Percentiles rank a stretch among this genome's conserved stretches.
Evolutionary conservation across 2,113 vertebrate genomes (phyloP).

Genomic region (Rana temporaria): DNA sequence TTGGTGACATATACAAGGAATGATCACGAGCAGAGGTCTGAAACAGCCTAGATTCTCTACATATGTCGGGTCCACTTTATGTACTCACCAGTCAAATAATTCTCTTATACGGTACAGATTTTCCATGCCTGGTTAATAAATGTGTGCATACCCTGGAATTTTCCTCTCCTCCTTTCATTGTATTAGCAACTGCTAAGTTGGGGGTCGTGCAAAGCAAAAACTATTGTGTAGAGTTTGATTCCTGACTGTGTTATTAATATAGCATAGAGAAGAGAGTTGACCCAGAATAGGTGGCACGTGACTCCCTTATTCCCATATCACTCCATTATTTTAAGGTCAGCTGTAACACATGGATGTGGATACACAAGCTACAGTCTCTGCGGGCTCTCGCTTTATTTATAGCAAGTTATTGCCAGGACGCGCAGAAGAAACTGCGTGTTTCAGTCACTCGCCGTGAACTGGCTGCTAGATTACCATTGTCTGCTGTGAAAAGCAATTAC

Average conservation of each 20-base stretch:
- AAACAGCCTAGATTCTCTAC: too few species aligned
- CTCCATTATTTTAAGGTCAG: slow-evolving; percentile 21
- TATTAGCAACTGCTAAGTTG: too few species aligned
- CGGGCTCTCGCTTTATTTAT: slow-evolving; percentile 13
- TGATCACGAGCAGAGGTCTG: too few species aligned
- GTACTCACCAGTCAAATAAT: too few species aligned
- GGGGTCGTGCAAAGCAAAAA: too few species aligned
- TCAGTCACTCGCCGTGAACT: not conserved
- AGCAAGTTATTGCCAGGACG: not conserved
- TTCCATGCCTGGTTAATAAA: too few species aligned
- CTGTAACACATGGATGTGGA: not conserved
- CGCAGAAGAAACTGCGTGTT: slow-evolving; percentile 6
- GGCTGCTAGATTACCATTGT: slow-evolving; percentile 30
- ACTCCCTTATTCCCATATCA: slow-evolving; percentile 16
- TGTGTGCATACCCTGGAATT: too few species aligned
- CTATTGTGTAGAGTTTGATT: not conserved
- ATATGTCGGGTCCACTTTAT: too few species aligned
- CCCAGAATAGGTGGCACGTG: slow-evolving; percentile 7
- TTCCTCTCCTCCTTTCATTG: too few species aligned
- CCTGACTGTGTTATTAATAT: not conserved
- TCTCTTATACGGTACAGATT: too few species aligned
- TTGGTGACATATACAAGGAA: too few species aligned
- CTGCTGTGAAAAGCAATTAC: slow-evolving; percentile 40
- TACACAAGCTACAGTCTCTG: not conserved
- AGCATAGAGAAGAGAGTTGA: not conserved